Base-by-base conservation (phyloP, 2,797 vertebrate genomes). In the Tauraco hartlaubi region DNA sequence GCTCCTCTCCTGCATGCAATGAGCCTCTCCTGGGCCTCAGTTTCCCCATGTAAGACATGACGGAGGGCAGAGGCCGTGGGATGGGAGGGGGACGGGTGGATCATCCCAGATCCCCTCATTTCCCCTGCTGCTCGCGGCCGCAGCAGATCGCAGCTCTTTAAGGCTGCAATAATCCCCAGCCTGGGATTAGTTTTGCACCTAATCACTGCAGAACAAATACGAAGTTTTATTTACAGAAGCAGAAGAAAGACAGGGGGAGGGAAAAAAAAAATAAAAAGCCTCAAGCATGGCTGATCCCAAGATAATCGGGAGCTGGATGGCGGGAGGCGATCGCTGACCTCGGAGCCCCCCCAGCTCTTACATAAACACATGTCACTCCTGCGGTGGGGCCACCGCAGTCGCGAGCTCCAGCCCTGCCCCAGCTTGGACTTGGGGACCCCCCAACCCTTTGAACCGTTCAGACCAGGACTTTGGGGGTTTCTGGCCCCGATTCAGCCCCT, bases 171-270 rank as follows among this genome's bases (percentile, higher is more conserved):
- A 95, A 97, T 96, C 96, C 94, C 82, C 74, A 15, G 96, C 31
- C 90, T 54, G 95, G 92, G 96, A 97, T 97, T 97, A 97, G 87
- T 94, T 96, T 96, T 97, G 96, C 92, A 95, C 96, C 96, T 96
- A 97, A 97, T 97, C 96, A 94, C 90, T 20, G 79, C 85, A 88
- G 92, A 96, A 94, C 69, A 95, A 96, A 96, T 90, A 88, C 0
- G 11, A 96, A 96, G 92, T 96, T 95, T 95, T 96, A 94, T 97
- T 97, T 96, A 96, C 95, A 94, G 95, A 94, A 89, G 75, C 81
- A 94, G 91, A 95, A 96, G 96, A 96, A 95, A 93, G 88, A 62
- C 1, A 1, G 1, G 12, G n/a, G 26, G 10, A 6, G 62, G 11
- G 21, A 16, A 59, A 17, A 17, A 43, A 13, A 20, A 41, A 43